phyloP scores from a whole-genome alignment of 2,113 vertebrate genomes.

The Leucosticte australis region DNA sequence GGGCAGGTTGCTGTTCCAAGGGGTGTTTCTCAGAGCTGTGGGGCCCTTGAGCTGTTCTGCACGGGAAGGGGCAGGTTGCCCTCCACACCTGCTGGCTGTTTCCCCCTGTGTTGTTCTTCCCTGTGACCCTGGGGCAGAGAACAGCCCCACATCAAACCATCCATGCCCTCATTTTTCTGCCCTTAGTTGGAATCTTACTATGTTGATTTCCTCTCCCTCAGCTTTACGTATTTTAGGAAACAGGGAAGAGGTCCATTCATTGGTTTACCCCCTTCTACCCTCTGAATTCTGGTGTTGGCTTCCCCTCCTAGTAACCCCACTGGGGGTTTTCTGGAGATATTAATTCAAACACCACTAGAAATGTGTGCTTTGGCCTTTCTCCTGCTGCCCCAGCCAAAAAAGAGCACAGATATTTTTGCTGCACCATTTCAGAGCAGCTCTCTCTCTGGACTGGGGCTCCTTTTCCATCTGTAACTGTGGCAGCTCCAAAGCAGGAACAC shows the following conservation, averaged over 20 bases:
- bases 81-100: background rate
- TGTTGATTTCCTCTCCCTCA: background rate
- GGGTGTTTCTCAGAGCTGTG: background rate
- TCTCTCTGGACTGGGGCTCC: background rate
- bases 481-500: background rate
- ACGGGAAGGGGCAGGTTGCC: background rate
- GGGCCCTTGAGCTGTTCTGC: background rate
- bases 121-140: background rate
- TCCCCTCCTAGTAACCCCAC: background rate
- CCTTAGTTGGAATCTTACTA: background rate
- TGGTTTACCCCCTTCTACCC: background rate
- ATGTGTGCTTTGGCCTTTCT: background rate
- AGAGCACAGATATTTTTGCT: background rate
- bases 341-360: background rate
- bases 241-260: background rate
- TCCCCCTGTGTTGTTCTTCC: background rate
- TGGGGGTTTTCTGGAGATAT: background rate
- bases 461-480: background rate
- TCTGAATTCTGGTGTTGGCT: background rate
- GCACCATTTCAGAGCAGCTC: background rate
- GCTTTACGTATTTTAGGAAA: background rate
- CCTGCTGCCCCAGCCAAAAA: background rate
- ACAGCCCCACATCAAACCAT: background rate
- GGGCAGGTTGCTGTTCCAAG: background rate
- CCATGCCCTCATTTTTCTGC: background rate